Evolutionary conservation across 2,113 vertebrate genomes (phyloP), one percentile per base, ranked within the genome.

Genomic region (Oreamnos americanus): DNA sequence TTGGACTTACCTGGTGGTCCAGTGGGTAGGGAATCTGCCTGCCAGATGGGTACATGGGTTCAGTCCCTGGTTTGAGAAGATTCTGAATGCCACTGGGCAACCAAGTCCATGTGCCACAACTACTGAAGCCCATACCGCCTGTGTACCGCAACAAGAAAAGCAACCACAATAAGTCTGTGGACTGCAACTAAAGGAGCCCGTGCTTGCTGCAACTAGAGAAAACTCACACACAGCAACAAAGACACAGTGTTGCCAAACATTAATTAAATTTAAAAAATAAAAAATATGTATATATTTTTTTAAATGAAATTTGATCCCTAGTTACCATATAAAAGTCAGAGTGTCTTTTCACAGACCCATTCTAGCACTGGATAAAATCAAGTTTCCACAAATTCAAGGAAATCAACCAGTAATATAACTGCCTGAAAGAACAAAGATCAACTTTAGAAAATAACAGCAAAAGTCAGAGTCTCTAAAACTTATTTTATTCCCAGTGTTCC

Each of bases 341-440:
- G 45, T 26, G 10, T 84, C 47, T 92, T 92, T 92, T 57, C 9
- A 33, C 53, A 57, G 33, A 78, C 55, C 15, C 43, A 51, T 49
- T 43, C 33, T 78, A 51, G 57, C 64, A 43, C 10, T 95, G 58
- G 47, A 87, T 81, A 87, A 87, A 87, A 57, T 81, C 47, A 81
- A 23, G 16, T 95, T 60, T 91, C 45, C 79, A 90, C 43, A 49
- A 28, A 15, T 79, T 91, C 47, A 91, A 55, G 39, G 71, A 94
- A 74, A 57, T 55, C 91, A 92, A 49, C 28, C 36, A 55, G 49
- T 84, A 84, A 55, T 71, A 55, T n/a, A 78, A 86, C 16, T 79
- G 23, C 57, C 57, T 95, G 23, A 53, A 30, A 79, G 28, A 91
- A 87, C 71, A 87, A 91, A 86, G 62, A 62, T 51, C 53, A 87